Percentiles rank a stretch among this genome's conserved stretches.
Evolutionary conservation across 1,140 invertebrate genomes (phyloP).

Genomic region (Orchesella cincta): DNA sequence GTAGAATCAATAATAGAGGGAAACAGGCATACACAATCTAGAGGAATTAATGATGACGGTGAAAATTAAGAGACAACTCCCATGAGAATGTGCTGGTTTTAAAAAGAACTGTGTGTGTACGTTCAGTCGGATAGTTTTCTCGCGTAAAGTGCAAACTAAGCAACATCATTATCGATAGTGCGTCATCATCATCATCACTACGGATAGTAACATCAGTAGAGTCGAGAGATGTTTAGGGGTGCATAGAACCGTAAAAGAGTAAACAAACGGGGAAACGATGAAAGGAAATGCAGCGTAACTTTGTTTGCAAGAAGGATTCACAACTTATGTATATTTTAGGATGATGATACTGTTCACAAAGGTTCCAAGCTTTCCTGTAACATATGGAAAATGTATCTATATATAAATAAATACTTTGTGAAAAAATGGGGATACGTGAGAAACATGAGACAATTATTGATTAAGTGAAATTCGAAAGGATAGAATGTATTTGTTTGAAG

Average conservation of each 20-base stretch:
- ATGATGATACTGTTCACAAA: too few relatives aligned
- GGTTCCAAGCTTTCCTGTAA: too few relatives aligned
- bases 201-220: not conserved
- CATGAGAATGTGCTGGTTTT: not conserved
- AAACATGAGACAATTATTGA: too few relatives aligned
- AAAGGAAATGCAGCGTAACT: slow-evolving; percentile 24
- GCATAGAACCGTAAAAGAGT: slow-evolving; percentile 20
- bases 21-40: not conserved
- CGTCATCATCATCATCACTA: not conserved
- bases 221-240: not conserved
- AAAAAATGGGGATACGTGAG: too few relatives aligned
- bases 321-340: not conserved
- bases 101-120: not conserved
- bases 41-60: slow-evolving; percentile 27
- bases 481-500: too few relatives aligned
- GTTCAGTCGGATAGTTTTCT: not conserved
- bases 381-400: too few relatives aligned
- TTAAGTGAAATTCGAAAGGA: too few relatives aligned
- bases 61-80: slow-evolving; percentile 29
- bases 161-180: not conserved
- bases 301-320: slow-evolving; percentile 21
- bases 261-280: slow-evolving; percentile 7
- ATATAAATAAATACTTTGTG: too few relatives aligned
- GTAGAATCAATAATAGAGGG: not conserved
- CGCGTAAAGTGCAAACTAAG: not conserved